phyloP scores from a whole-genome alignment of 2,797 vertebrate genomes.

The Trichosurus vulpecula region DNA sequence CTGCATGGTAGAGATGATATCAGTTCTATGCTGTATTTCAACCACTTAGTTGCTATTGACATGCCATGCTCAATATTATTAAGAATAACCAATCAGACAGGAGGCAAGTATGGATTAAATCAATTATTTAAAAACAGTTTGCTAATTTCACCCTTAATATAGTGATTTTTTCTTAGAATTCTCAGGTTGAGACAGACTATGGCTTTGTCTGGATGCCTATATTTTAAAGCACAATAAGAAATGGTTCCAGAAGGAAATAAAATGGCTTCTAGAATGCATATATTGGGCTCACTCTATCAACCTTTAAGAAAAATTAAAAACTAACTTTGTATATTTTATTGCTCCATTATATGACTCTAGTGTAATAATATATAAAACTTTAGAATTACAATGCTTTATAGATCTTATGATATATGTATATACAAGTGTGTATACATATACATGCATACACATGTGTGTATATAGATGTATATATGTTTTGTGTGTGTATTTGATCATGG shows the following conservation, averaged over 20 bases:
- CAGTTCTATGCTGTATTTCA: background rate
- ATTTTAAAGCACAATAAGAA: slow-evolving; percentile 14
- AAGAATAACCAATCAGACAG: background rate
- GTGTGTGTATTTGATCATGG: too few relatives aligned
- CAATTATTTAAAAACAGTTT: slow-evolving; percentile 14
- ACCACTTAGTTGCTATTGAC: background rate
- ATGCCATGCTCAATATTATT: background rate
- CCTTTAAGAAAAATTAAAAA: background rate
- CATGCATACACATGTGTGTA: too few relatives aligned
- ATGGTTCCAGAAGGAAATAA: background rate
- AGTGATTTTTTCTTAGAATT: slow-evolving; percentile 4
- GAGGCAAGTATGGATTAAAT: background rate
- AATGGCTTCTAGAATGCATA: background rate
- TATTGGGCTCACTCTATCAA: background rate
- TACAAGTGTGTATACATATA: too few relatives aligned
- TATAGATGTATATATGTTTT: too few relatives aligned
- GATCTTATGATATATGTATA: background rate
- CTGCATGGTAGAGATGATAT: background rate
- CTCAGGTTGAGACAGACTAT: background rate
- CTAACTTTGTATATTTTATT: background rate
- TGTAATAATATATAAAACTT: background rate
- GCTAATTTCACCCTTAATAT: slow-evolving; percentile 5
- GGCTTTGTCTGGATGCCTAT: slow-evolving; percentile 1
- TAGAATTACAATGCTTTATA: background rate
- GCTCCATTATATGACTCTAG: background rate